phyloP scores from a whole-genome alignment of 2,113 vertebrate genomes.

The Oxyruncus cristatus region DNA sequence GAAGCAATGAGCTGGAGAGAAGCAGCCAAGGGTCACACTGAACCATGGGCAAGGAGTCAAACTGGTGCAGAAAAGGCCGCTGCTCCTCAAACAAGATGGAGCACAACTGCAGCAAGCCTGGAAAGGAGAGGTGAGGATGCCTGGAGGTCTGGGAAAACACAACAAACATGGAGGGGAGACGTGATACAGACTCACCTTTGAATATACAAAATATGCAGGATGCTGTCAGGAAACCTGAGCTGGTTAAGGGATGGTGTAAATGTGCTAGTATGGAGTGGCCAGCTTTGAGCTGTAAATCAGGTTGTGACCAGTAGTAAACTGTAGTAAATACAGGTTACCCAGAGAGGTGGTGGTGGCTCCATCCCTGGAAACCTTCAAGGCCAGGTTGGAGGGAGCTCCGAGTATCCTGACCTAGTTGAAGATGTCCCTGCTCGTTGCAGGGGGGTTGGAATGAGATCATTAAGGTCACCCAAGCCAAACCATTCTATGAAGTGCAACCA shows the following conservation, averaged over 20 bases:
- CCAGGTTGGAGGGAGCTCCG: background rate
- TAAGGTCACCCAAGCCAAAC: background rate
- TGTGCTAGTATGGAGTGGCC: background rate
- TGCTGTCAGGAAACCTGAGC: background rate
- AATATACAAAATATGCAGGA: background rate
- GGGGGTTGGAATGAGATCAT: background rate
- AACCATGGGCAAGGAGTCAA: background rate
- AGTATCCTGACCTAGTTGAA: background rate
- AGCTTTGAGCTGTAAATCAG: background rate
- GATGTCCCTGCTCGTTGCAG: background rate
- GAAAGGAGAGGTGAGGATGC: background rate
- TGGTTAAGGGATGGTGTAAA: background rate
- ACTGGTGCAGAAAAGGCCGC: background rate
- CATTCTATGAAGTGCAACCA: background rate
- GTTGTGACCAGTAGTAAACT: background rate
- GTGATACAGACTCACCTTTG: fast-evolving
- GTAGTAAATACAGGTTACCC: background rate
- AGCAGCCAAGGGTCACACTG: background rate
- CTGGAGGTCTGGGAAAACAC: background rate
- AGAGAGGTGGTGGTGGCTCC: background rate
- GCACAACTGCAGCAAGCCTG: background rate
- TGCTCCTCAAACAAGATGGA: background rate
- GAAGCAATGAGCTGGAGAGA: background rate
- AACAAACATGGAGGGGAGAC: background rate
- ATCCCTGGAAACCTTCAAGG: background rate